Base-by-base conservation (phyloP, 2,888 invertebrate species). In the Biston stratarius region DNA sequence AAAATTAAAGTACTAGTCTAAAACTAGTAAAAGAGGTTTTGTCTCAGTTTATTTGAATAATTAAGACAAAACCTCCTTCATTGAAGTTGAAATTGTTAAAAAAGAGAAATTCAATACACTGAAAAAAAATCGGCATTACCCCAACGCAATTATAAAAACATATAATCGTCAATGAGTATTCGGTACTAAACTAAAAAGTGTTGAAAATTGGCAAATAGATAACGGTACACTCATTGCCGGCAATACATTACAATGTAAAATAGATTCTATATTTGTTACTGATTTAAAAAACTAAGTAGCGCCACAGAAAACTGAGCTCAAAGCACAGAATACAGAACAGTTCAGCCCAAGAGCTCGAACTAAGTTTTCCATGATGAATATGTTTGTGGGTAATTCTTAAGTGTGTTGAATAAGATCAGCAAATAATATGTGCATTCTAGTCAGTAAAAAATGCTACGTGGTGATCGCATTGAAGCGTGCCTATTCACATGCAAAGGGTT, bases 151-250 rank as follows among this genome's bases (percentile, higher is more conserved):
- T 9, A 47, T 8, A 15, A 49, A 33, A 12, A 49, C 33, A 14
- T 49, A 33, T 49, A 11, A 12, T 33, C 49, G 12, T 49, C 49
- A 34, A 49, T 49, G 33, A 49, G 33, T 49, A 49, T 24, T 24
- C 24, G 24, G 24, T 14, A 10, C 3, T 24, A 7, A 47, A 15
- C 10, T 5, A 10, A 7, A 14, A 14, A 45, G 8, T 10, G 11
- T 42, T 12, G 12, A 42, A 11, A 6, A 42, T 10, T 42, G 1
- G 42, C 10, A 0, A 9, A 38, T 12, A 44, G n/a, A 44, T 44
- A 5, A 44, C n/a, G 6, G 5, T n/a, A 47, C 15, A 47, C 15
- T 15, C 47, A 47, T 47, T 47, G 47, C 15, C 15, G 47, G 15
- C 49, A n/a, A 33, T 51, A 51, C 6, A 11, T 51, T 33, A 47